These are phyloP conservation scores for Lysandra coridon DNA, from an alignment of 2,888 invertebrate species.

Conservation along the genomic window DNA sequence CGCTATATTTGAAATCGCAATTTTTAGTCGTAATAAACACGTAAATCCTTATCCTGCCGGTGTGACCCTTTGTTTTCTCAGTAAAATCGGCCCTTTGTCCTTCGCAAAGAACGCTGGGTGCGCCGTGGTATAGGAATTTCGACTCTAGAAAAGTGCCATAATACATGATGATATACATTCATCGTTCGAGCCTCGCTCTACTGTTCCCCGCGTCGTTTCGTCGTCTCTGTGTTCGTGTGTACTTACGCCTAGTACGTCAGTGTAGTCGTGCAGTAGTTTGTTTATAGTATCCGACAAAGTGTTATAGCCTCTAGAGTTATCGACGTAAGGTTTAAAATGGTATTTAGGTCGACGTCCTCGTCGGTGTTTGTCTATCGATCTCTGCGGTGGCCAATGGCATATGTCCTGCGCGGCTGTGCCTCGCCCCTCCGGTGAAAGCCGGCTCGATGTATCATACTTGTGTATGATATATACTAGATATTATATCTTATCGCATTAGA, in stretches of 20 bases:
- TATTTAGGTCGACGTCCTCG: constrained; percentile 77
- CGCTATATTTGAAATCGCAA: constrained; percentile 58
- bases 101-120: constrained; percentile 70
- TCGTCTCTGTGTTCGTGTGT: constrained; percentile 61
- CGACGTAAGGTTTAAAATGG: constrained; percentile 66
- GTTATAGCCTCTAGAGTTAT: constrained; percentile 62
- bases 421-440: constrained; percentile 74
- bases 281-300: constrained; percentile 75
- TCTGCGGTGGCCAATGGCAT: constrained; percentile 82
- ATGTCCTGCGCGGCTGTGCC: constrained; percentile 80
- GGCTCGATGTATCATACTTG: constrained; percentile 51
- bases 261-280: constrained; percentile 79
- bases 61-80: constrained; percentile 75
- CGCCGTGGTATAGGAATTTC: constrained; percentile 73
- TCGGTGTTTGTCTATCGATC: constrained; percentile 83
- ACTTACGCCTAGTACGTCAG: constrained; percentile 65
- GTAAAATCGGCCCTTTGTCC: constrained; percentile 76
- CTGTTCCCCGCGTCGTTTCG: constrained; percentile 72
- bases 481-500: constrained; percentile 64
- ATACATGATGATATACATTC: constrained; percentile 70
- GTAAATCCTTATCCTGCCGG: constrained; percentile 65
- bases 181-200: constrained; percentile 63
- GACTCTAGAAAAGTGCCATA: constrained; percentile 77
- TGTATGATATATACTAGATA: constrained; percentile 50
- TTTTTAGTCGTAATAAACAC: constrained; percentile 56